Evolutionary conservation across 2,113 vertebrate species (phyloP).

Genomic region (Gasterosteus nipponicus): DNA sequence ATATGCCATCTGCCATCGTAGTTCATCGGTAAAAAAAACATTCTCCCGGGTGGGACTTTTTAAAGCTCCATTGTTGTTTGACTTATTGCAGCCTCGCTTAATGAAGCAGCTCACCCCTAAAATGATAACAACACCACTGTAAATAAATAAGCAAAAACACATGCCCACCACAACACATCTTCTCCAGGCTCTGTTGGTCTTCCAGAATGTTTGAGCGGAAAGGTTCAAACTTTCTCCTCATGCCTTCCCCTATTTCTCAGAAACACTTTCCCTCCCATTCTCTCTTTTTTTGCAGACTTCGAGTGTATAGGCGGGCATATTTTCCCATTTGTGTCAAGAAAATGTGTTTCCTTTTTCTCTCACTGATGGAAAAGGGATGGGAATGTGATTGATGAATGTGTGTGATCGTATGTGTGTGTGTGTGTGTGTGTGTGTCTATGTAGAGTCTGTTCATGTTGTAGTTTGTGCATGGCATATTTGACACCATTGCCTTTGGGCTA

Average conservation of each 20-base stretch:
- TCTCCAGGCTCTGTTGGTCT: slow-evolving; percentile 63
- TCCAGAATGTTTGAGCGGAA: slow-evolving; percentile 70
- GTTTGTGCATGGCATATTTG: slow-evolving; percentile 29
- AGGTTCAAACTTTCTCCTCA: slow-evolving; percentile 55
- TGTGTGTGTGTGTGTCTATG: slow-evolving; percentile 13
- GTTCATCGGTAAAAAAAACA: slow-evolving; percentile 48
- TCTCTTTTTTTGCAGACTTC: slow-evolving; percentile 25
- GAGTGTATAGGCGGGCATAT: slow-evolving; percentile 23
- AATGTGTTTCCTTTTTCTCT: slow-evolving; percentile 38
- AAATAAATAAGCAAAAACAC: slow-evolving; percentile 46
- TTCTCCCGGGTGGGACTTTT: slow-evolving; percentile 31
- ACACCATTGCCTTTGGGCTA: slow-evolving; percentile 66
- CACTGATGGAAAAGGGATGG: slow-evolving; percentile 36
- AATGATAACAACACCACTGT: slow-evolving; percentile 43
- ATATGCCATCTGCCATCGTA: slow-evolving; percentile 42
- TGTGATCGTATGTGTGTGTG: slow-evolving; percentile 4
- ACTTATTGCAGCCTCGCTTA: slow-evolving; percentile 40
- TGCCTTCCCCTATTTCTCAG: slow-evolving; percentile 4
- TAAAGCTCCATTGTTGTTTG: slow-evolving; percentile 37
- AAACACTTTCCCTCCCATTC: slow-evolving; percentile 30
- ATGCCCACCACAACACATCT: slow-evolving; percentile 45
- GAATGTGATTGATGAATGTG: slow-evolving; percentile 45
- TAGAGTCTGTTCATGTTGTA: slow-evolving; percentile 19
- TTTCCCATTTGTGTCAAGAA: slow-evolving; percentile 32
- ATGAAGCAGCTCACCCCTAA: slow-evolving; percentile 50